Evolutionary conservation across 2,113 vertebrate genomes (phyloP), one percentile per base, ranked within the genome.

Genomic region (Pelecanoides urinatrix): DNA sequence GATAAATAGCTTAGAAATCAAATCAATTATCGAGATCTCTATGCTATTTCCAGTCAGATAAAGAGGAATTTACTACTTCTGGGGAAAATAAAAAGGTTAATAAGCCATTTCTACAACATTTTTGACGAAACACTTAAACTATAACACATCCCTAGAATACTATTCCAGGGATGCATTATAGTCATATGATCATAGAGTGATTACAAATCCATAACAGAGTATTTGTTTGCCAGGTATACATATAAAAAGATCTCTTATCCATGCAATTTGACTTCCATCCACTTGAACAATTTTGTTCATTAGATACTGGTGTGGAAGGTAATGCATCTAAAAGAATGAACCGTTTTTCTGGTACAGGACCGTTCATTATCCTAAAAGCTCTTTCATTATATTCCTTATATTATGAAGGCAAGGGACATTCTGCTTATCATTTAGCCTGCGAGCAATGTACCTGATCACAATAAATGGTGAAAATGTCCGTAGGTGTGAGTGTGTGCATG

Each of bases 301-400:
- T 92, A 94, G 62, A 49, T 79, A 79, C 22, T 73, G 26, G 26
- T 74, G 34, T 82, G 59, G 59, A 88, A 86, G 49, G 23, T 92
- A 95, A 92, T 94, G 85, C 67, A 79, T 84, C 50, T 90, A 66
- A 90, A 90, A 92, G 75, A 87, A 80, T 52, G 45, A 93, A 62
- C 32, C 3, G 6, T 74, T 84, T 84, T 89, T 92, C 63, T 74
- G 49, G 61, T 83, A 80, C 23, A 65, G 44, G 63, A 49, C 59
- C 88, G 52, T 80, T 96, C 47, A 95, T 85, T 94, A 92, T 70
- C 70, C 50, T 95, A 89, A 93, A 95, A 93, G 76, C 59, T 80
- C 79, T 88, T 89, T 83, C 61, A 68, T 92, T 94, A 81, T 77
- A 63, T 58, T 20, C 29, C 29, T 86, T 66, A 62, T 61, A 77